Evolutionary conservation across 2,797 vertebrate species (phyloP).

Genomic region (Eulemur coronatus): DNA sequence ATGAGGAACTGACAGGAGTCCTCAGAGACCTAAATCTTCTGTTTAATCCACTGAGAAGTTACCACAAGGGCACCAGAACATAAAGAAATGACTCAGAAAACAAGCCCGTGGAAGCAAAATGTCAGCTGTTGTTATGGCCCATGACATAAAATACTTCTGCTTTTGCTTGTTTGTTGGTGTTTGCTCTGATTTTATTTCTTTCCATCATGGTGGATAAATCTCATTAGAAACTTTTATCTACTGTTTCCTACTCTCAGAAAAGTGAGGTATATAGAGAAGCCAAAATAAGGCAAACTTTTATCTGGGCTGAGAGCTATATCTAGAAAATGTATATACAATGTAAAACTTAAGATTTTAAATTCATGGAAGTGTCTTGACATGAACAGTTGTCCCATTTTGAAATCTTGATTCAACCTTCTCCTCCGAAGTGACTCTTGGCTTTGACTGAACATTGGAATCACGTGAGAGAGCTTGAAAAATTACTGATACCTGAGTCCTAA

Average conservation of each 20-base stretch:
- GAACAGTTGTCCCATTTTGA: background rate
- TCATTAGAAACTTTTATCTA: background rate
- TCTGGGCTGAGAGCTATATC: background rate
- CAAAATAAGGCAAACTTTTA: background rate
- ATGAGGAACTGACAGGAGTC: slow-evolving; percentile 5
- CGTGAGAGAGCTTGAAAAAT: background rate
- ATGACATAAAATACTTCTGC: background rate
- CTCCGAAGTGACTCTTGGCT: background rate
- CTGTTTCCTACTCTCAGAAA: background rate
- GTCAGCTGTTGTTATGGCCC: background rate
- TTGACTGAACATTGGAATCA: background rate
- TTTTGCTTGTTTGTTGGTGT: background rate
- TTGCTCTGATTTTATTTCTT: slow-evolving; percentile 11
- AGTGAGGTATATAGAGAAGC: background rate
- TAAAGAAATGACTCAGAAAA: slow-evolving; percentile 39
- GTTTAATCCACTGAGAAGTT: background rate
- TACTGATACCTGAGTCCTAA: no score
- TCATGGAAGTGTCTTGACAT: background rate
- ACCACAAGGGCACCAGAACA: background rate
- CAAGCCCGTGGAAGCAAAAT: background rate
- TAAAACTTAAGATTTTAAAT: background rate
- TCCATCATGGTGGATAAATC: background rate
- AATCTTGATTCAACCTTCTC: background rate
- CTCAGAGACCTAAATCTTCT: background rate
- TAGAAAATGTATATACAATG: background rate